phyloP scores from a whole-genome alignment of 2,113 vertebrate genomes.

The Boulengerochromis microlepis region DNA sequence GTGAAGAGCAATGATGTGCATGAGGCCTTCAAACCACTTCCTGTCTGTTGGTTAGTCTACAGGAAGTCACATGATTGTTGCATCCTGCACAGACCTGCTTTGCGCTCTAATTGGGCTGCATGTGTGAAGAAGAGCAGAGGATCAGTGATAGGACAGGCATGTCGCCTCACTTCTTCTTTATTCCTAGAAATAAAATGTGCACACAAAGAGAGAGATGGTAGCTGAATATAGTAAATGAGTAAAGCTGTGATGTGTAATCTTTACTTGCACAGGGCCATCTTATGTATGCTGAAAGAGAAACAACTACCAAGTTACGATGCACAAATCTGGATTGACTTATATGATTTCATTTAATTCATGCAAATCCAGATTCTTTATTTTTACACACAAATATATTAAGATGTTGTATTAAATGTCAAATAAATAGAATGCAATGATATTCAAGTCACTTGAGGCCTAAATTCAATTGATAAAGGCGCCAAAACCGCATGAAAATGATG shows the following conservation, averaged over 20 bases:
- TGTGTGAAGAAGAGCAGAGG: not conserved
- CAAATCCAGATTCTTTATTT: not conserved
- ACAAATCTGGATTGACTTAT: not conserved
- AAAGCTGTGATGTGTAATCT: not conserved
- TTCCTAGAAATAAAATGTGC: not conserved
- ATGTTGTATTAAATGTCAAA: not conserved
- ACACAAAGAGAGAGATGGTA: not conserved
- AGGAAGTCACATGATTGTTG: conserved; percentile 68
- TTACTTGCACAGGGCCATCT: not conserved
- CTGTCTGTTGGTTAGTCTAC: conserved; percentile 51
- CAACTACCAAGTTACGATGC: not conserved
- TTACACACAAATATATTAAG: not conserved
- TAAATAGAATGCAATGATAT: not conserved
- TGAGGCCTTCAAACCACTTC: conserved; percentile 62
- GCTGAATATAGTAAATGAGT: not conserved
- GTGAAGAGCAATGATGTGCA: conserved; percentile 37
- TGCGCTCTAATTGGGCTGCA: conserved; percentile 13
- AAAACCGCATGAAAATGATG: not conserved
- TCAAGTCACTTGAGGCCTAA: not conserved
- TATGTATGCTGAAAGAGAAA: not conserved
- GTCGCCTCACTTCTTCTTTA: not conserved
- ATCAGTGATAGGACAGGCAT: not conserved
- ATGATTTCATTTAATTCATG: not conserved
- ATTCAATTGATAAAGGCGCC: not conserved
- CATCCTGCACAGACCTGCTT: conserved; percentile 58